A percentile compares a stretch with the other conserved stretches of the same genome.
Evolutionary conservation across 2,797 vertebrate species (phyloP).

Genomic region (Loriculus beryllinus): DNA sequence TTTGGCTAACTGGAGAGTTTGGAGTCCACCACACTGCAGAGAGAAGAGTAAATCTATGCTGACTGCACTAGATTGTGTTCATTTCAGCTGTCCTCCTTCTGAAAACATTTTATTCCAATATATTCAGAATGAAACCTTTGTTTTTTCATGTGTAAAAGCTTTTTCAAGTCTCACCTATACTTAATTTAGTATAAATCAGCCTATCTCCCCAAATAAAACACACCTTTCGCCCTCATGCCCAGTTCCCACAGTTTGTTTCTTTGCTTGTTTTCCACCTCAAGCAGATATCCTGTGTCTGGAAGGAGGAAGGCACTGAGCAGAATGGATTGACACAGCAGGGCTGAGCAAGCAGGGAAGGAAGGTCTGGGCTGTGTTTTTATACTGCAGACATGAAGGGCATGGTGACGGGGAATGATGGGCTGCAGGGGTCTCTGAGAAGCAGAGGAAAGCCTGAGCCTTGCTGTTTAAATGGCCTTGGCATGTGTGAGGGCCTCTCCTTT

Average conservation of each 20-base stretch:
- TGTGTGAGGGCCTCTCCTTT: not conserved
- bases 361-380: no score
- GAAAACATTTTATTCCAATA: not conserved
- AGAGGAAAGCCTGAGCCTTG: not conserved
- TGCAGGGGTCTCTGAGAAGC: not conserved
- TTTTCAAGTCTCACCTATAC: not conserved
- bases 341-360: not conserved
- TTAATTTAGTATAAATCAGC: not conserved
- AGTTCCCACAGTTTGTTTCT: not conserved
- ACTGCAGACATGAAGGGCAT: not conserved
- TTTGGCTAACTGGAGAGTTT: not conserved
- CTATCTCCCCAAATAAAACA: not conserved
- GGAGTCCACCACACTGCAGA: accelerated
- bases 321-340: not conserved
- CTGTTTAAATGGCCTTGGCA: not conserved
- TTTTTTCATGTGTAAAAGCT: not conserved
- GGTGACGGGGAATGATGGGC: accelerated
- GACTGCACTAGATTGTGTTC: not conserved
- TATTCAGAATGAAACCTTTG: not conserved
- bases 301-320: not conserved
- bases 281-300: not conserved
- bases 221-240: accelerated
- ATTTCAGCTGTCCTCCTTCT: not conserved
- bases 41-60: not conserved
- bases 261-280: not conserved